Evolutionary conservation across 1,140 invertebrate species (phyloP).

Genomic region (Linepithema humile): DNA sequence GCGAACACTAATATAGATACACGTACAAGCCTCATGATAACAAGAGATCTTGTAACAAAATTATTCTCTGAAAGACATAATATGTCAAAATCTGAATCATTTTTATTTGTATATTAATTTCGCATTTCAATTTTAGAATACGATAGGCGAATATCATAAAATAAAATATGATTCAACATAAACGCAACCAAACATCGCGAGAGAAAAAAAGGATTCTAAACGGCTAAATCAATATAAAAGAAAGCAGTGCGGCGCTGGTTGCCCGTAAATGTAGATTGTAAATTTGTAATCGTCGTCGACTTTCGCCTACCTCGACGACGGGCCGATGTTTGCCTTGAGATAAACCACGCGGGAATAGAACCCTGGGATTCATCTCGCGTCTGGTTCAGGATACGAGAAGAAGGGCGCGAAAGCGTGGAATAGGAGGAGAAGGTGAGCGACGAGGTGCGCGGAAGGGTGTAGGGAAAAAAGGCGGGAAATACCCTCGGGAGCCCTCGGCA

Average conservation of each 20-base stretch:
- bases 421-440: conserved; percentile 24
- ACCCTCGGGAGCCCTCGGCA: conserved; percentile 82
- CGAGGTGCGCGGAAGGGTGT: conserved; percentile 52
- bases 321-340: conserved; percentile 65
- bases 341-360: conserved; percentile 82
- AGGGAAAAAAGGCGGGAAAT: conserved; percentile 78
- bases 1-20: conserved; percentile 4
- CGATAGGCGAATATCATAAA: background rate
- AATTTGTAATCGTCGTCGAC: conserved; percentile 51
- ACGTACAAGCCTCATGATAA: background rate
- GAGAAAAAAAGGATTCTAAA: background rate
- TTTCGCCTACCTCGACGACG: conserved; percentile 56
- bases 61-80: background rate
- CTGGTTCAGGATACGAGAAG: conserved; percentile 59
- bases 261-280: conserved; percentile 32
- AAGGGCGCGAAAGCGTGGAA: conserved; percentile 61
- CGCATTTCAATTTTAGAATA: background rate
- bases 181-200: background rate
- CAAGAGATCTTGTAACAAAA: background rate
- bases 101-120: background rate
- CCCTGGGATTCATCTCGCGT: conserved; percentile 80
- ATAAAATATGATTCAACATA: conserved; percentile 20
- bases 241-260: background rate
- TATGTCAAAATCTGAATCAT: background rate
- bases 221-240: background rate